Evolutionary conservation across 1,140 invertebrate genomes (phyloP), one percentile per base, ranked within the genome.

Genomic region (Lutraria rhynchaena): DNA sequence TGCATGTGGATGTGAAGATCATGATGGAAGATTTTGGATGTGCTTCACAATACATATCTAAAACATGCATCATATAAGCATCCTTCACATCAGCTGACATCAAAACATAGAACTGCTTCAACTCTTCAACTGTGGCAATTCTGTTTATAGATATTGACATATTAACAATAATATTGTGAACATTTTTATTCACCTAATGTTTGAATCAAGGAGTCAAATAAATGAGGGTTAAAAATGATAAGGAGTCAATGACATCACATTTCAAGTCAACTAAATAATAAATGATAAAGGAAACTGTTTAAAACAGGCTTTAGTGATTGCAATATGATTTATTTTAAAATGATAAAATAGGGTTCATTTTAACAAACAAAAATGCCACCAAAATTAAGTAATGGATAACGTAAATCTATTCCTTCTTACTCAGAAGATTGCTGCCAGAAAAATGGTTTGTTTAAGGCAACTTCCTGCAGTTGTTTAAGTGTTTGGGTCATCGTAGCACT

Each of bases 1-100:
- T 98, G 95, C 98, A 98, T 60, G 97, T 98, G 86, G 97, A 95
- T 27, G 97, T 97, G 89, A 99, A 99, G 53, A 99, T 95, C 90
- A 99, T 97, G 33, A 99, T 95, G 55, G 96, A 97, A 27, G 95
- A 95, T 60, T 95, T 94, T 71, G 95, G 94, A 90, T 96, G 94
- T 29, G 95, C 93, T 86, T 94, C 93, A 51, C 95, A 93, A 91
- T 95, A 99, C 70, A 95, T 95, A 80, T 96, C 94, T 9, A 99
- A 91, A 0, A 97, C 94, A 92, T 99, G 95, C 35, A 99, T 96
- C 27, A 99, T 91, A 91, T 98, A 99, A 37, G 97, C 97, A 94
- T 99, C 98, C 75, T 97, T 96, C 35, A 98, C 95, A 91, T 98
- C 96, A 35, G 94, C 94, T 0, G 98, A 97, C 92, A 96, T 97